A percentile compares a stretch with the other conserved stretches of the same genome.
These are phyloP conservation scores for Procambarus virginalis DNA, from an alignment of 1,140 invertebrate genomes.

Conservation along the genomic window DNA sequence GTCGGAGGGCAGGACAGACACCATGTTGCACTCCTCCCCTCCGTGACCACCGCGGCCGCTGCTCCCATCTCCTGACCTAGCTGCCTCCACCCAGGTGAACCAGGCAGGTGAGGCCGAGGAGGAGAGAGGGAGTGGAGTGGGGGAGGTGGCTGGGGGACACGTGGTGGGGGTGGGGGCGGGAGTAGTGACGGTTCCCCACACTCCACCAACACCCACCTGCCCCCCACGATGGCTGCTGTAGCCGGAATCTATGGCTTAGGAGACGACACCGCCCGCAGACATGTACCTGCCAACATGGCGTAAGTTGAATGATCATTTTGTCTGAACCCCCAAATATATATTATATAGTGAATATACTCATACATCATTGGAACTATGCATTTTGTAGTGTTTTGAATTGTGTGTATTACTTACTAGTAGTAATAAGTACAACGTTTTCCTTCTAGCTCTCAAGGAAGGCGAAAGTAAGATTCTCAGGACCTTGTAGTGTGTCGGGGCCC, in stretches of 20 bases:
- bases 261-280: conserved; percentile 28
- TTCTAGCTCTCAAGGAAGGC: conserved; percentile 43
- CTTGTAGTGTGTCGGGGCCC: not conserved
- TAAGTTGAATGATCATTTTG: conserved; percentile 9
- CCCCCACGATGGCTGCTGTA: conserved; percentile 30
- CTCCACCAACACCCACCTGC: conserved; percentile 12
- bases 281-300: conserved; percentile 28
- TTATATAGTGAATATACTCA: not conserved
- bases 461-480: conserved; percentile 10
- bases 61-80: not conserved
- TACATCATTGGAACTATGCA: not conserved
- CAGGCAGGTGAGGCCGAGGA: no score
- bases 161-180: conserved; percentile 2
- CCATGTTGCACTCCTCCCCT: not conserved
- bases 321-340: no score
- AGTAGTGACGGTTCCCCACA: not conserved
- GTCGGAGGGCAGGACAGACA: not conserved
- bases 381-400: not conserved
- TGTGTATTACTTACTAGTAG: not conserved
- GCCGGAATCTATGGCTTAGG: conserved; percentile 39
- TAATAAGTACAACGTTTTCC: conserved; percentile 20
- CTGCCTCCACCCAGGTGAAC: not conserved
- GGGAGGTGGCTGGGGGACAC: not conserved
- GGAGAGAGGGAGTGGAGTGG: not conserved
- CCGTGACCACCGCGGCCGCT: not conserved